These are phyloP conservation scores for Brachionus plicatilis DNA, from an alignment of 1,140 invertebrate genomes.

Conservation along the genomic window DNA sequence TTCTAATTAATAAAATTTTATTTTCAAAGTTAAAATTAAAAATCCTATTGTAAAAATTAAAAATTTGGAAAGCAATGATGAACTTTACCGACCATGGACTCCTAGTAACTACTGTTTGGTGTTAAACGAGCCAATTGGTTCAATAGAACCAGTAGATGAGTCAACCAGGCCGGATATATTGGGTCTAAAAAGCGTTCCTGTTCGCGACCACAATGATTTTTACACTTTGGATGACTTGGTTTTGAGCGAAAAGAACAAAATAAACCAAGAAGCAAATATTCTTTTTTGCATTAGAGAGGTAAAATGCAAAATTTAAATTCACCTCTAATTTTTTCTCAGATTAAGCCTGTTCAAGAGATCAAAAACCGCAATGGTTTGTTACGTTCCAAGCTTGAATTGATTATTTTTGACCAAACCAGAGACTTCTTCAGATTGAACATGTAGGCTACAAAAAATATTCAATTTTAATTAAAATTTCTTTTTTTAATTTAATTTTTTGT, in stretches of 20 bases:
- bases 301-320: background rate
- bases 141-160: background rate
- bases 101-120: background rate
- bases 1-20: background rate
- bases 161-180: background rate
- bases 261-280: constrained; percentile 1
- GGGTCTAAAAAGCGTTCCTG: background rate
- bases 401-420: background rate
- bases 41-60: constrained; percentile 17
- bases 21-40: background rate
- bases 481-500: too few relatives aligned
- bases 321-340: background rate
- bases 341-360: background rate
- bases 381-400: background rate
- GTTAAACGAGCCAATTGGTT: background rate
- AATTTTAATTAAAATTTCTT: too few relatives aligned
- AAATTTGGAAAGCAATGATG: background rate
- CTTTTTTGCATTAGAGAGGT: constrained; percentile 5
- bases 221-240: background rate
- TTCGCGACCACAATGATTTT: constrained; percentile 24
- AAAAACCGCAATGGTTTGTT: background rate
- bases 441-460: background rate
- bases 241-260: background rate
- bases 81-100: background rate
- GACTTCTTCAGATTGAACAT: background rate